Evolutionary conservation across 2,113 vertebrate species (phyloP).

Genomic region (Pelecanus crispus): DNA sequence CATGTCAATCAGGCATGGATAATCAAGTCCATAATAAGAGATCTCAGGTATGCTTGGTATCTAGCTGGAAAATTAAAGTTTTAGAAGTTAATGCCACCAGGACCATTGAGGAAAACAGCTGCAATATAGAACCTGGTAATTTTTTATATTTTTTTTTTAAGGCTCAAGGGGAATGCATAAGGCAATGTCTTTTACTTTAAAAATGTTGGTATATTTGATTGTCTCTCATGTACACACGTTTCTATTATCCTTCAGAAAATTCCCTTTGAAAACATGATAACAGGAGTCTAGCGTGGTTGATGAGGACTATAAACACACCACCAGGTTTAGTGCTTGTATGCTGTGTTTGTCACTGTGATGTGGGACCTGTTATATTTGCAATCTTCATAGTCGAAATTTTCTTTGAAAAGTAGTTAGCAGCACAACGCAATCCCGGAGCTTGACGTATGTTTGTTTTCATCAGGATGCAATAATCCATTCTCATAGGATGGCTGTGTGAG

Average conservation of each 20-base stretch:
- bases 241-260: background rate
- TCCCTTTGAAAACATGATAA: background rate
- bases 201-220: background rate
- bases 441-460: constrained; percentile 16
- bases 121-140: background rate
- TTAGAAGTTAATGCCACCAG: constrained; percentile 12
- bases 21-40: background rate
- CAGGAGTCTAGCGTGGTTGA: background rate
- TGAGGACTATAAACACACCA: background rate
- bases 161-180: background rate
- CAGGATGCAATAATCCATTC: constrained; percentile 12
- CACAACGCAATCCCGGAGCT: background rate
- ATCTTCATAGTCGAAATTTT: background rate
- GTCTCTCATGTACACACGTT: background rate
- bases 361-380: background rate
- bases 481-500: background rate
- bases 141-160: background rate
- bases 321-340: background rate
- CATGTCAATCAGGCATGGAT: constrained; percentile 9
- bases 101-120: constrained; percentile 7
- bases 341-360: background rate
- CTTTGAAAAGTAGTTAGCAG: constrained; percentile 1
- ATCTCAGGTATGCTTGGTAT: constrained; percentile 56
- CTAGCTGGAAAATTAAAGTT: constrained; percentile 46
- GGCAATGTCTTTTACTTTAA: background rate